phyloP scores from a whole-genome alignment of 2,797 vertebrate genomes.

The Bucorvus abyssinicus region DNA sequence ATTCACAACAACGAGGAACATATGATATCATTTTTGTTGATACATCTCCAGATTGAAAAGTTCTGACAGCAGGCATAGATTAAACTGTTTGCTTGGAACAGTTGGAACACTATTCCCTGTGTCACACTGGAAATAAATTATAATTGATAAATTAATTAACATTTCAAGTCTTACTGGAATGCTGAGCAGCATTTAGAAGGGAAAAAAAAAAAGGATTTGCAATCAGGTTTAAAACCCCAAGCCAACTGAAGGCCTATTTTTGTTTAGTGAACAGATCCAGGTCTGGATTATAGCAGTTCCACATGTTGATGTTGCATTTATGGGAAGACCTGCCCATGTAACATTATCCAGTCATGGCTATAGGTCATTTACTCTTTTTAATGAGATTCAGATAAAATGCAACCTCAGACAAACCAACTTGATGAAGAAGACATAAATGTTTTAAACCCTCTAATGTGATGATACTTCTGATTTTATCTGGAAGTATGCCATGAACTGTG shows the following conservation, averaged over 20 bases:
- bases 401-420: not conserved
- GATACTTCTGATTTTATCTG: not conserved
- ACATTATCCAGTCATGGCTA: not conserved
- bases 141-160: not conserved
- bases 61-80: not conserved
- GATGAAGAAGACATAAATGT: not conserved
- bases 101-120: not conserved
- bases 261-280: not conserved
- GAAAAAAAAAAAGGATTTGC: not conserved
- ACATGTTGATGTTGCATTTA: not conserved
- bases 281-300: not conserved
- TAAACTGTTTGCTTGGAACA: not conserved
- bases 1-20: not conserved
- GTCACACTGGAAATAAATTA: not conserved
- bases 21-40: not conserved
- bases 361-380: not conserved
- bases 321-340: not conserved
- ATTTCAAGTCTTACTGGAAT: not conserved
- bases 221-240: not conserved
- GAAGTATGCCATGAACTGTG: not conserved
- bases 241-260: not conserved
- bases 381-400: not conserved
- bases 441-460: not conserved
- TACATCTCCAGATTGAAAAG: slow-evolving; percentile 6
- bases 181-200: not conserved